Percentiles rank a stretch among this genome's conserved stretches.
Conservation (phyloP, 2,888 invertebrate genomes). For the Omphaloscelis lunosa region DNA sequence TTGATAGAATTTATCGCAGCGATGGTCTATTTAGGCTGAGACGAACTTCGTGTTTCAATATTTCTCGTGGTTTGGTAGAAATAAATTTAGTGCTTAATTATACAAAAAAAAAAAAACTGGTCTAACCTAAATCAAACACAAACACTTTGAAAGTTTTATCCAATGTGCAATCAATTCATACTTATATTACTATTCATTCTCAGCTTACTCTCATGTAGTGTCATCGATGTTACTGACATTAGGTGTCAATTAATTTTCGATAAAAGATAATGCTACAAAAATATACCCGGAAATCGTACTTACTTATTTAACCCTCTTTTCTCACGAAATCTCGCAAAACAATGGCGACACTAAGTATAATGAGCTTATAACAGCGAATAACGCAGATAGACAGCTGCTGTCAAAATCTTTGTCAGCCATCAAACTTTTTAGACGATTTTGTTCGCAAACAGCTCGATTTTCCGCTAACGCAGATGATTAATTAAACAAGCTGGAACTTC, state of each 20-base stretch:
- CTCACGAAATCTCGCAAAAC: conserved; percentile 32
- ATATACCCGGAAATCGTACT: neutral
- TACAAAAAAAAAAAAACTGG: neutral
- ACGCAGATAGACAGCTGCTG: conserved; percentile 67
- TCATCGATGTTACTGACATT: neutral
- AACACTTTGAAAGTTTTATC: neutral
- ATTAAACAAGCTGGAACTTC: conserved; percentile 79
- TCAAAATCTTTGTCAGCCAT: conserved; percentile 75
- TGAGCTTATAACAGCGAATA: conserved; percentile 58
- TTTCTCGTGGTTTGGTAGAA: conserved; percentile 43
- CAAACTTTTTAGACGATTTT: conserved; percentile 82
- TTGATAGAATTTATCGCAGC: conserved; percentile 65
- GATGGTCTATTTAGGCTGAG: conserved; percentile 54
- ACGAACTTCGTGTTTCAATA: conserved; percentile 33
- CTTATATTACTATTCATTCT: neutral
- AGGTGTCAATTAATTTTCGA: neutral
- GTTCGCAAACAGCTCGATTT: conserved; percentile 86
- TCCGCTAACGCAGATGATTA: conserved; percentile 85
- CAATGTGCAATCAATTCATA: too few relatives aligned
- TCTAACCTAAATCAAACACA: neutral
- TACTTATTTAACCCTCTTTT: conserved; percentile 4
- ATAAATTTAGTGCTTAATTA: neutral
- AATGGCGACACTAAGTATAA: conserved; percentile 60
- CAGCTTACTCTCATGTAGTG: neutral
- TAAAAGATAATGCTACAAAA: neutral